These are phyloP conservation scores for Polydesmus complanatus DNA, from an alignment of 2,888 invertebrate genomes.

Conservation along the genomic window DNA sequence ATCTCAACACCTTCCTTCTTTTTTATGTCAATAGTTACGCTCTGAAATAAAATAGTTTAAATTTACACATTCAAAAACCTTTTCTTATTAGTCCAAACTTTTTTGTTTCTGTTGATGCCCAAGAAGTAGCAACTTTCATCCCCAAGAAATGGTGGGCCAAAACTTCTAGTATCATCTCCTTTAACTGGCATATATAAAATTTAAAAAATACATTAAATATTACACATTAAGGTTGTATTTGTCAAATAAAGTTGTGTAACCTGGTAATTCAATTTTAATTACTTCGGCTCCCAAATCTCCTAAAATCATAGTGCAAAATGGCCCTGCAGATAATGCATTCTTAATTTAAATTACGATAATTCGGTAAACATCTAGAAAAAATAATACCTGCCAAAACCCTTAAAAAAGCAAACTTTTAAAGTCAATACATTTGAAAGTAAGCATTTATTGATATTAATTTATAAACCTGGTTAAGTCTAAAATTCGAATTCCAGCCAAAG, in stretches of 20 bases:
- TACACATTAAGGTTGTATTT: neutral
- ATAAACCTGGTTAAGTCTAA: constrained; percentile 7
- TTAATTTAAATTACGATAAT: neutral
- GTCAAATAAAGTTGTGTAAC: too few species aligned
- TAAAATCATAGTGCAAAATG: constrained; percentile 84
- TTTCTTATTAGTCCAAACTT: constrained; percentile 31
- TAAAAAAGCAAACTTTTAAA: too few species aligned
- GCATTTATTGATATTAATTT: neutral
- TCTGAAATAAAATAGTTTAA: constrained; percentile 31
- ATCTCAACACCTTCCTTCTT: constrained; percentile 42
- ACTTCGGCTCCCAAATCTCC: constrained; percentile 87
- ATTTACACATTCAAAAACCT: neutral
- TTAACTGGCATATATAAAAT: constrained; percentile 27
- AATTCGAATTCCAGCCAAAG: constrained; percentile 5
- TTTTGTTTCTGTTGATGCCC: constrained; percentile 85
- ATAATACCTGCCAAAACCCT: neutral
- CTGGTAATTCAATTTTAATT: constrained; percentile 78
- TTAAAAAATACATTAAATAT: constrained; percentile 2
- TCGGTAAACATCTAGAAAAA: neutral
- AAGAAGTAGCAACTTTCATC: constrained; percentile 61
- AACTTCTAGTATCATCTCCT: constrained; percentile 78
- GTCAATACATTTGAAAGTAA: neutral
- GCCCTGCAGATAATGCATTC: constrained; percentile 72
- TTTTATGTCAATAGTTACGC: constrained; percentile 75
- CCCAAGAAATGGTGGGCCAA: constrained; percentile 83